Evolutionary conservation across 92 coral and sea anemone genomes (phyloP).

Genomic region (Parazoanthus darwini): DNA sequence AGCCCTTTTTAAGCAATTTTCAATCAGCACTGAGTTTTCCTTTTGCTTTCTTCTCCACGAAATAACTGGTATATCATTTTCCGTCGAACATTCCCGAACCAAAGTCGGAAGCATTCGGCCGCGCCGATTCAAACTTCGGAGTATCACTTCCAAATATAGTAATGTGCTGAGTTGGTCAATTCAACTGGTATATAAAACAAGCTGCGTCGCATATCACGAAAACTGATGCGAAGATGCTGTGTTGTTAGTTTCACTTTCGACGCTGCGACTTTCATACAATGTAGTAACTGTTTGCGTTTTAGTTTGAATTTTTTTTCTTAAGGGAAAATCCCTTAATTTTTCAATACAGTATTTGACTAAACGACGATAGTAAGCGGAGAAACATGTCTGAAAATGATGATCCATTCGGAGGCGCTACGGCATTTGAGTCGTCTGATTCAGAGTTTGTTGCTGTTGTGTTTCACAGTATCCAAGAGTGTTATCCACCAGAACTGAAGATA

Average conservation of each 20-base stretch:
- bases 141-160: slow-evolving; percentile 9
- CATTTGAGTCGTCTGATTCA: slow-evolving; percentile 62
- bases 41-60: too few relatives aligned
- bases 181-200: neutral
- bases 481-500: slow-evolving; percentile 80
- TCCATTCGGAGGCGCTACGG: neutral
- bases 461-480: slow-evolving; percentile 82
- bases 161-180: slow-evolving; percentile 5
- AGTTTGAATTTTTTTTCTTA: neutral
- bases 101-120: neutral
- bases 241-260: neutral
- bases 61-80: neutral
- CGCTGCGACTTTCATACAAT: neutral
- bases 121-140: neutral
- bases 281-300: neutral
- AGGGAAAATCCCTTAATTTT: neutral
- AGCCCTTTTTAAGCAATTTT: too few relatives aligned
- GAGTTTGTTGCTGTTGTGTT: slow-evolving; percentile 95
- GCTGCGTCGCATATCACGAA: too few relatives aligned
- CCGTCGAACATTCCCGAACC: neutral
- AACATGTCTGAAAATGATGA: slow-evolving; percentile 13
- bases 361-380: neutral
- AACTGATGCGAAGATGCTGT: too few relatives aligned
- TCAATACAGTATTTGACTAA: neutral
- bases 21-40: neutral